phyloP scores from a whole-genome alignment of 37 sponge, comb jelly and placozoan genomes.

The Eunapius fragilis region DNA sequence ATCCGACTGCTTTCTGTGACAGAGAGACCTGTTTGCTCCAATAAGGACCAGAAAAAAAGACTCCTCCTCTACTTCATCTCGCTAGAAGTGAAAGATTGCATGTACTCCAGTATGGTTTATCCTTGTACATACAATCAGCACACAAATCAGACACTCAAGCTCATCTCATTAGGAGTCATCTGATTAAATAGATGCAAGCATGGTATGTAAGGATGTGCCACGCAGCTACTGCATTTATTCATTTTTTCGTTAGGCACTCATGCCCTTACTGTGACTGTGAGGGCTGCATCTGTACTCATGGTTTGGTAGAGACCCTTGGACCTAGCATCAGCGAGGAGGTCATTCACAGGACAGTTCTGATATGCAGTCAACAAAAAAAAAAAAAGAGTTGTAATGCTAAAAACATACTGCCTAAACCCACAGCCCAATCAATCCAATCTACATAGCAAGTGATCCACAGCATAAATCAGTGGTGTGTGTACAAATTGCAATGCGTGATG shows the following conservation, averaged over 20 bases:
- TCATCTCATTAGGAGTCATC: too few relatives aligned
- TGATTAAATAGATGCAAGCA: too few relatives aligned
- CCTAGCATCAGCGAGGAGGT: constrained; percentile 36
- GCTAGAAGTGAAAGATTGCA: neutral
- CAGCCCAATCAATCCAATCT: constrained; percentile 8
- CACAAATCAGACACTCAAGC: too few relatives aligned
- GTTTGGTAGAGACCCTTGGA: constrained; percentile 64
- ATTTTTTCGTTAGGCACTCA: too few relatives aligned
- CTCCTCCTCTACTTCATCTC: neutral
- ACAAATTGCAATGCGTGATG: too few relatives aligned
- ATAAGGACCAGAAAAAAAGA: neutral
- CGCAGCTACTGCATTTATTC: too few relatives aligned
- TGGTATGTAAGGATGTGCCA: too few relatives aligned
- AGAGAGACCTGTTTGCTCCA: neutral
- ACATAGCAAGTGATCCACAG: neutral
- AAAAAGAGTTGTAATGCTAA: too few relatives aligned
- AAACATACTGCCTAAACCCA: neutral
- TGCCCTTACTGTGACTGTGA: constrained; percentile 35
- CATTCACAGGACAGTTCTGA: constrained; percentile 57
- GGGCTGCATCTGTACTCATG: constrained; percentile 48
- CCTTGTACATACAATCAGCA: too few relatives aligned
- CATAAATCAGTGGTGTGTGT: too few relatives aligned
- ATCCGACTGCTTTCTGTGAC: neutral
- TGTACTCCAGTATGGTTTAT: too few relatives aligned
- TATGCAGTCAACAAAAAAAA: neutral